Evolutionary conservation across 2,888 invertebrate genomes (phyloP).

Genomic region (Myopa testacea): DNA sequence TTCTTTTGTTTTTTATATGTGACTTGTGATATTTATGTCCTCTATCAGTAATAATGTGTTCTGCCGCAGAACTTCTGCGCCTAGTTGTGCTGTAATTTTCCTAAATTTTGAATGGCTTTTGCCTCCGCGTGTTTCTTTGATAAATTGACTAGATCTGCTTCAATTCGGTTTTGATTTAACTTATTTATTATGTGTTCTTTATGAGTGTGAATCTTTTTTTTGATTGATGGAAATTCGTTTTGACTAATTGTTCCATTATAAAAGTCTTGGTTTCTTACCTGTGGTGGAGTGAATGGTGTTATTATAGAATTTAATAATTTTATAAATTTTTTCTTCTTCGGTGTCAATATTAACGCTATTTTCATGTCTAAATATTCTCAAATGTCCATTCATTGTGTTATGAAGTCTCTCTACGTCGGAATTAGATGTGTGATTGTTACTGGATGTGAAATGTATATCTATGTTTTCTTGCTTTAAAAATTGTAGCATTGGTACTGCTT

Average conservation of each 20-base stretch:
- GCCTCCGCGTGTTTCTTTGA: conserved; percentile 42
- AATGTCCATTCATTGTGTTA: conserved; percentile 49
- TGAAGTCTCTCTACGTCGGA: conserved; percentile 47
- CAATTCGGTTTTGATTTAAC: conserved; percentile 38
- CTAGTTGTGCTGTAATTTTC: conserved; percentile 39
- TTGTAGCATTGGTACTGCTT: too few relatives aligned
- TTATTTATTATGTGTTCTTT: conserved; percentile 44
- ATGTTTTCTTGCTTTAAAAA: conserved; percentile 25
- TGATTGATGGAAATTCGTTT: conserved; percentile 42
- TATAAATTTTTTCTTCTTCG: too few relatives aligned
- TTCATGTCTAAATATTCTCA: conserved; percentile 47
- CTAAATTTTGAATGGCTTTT: too few relatives aligned
- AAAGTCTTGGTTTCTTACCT: too few relatives aligned
- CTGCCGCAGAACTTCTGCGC: too few relatives aligned
- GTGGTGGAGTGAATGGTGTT: too few relatives aligned
- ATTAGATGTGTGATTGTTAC: conserved; percentile 46
- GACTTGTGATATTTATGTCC: conserved; percentile 47
- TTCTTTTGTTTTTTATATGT: conserved; percentile 10
- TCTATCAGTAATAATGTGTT: too few relatives aligned
- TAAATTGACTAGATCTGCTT: conserved; percentile 37
- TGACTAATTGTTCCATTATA: too few relatives aligned
- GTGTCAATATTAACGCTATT: conserved; percentile 41
- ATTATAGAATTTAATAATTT: too few relatives aligned
- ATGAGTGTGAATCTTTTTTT: conserved; percentile 37
- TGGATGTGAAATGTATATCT: too few relatives aligned